A percentile compares a stretch with the other conserved stretches of the same genome.
These are phyloP conservation scores for Siderastrea radians DNA, from an alignment of 92 coral and sea anemone genomes.

Conservation along the genomic window DNA sequence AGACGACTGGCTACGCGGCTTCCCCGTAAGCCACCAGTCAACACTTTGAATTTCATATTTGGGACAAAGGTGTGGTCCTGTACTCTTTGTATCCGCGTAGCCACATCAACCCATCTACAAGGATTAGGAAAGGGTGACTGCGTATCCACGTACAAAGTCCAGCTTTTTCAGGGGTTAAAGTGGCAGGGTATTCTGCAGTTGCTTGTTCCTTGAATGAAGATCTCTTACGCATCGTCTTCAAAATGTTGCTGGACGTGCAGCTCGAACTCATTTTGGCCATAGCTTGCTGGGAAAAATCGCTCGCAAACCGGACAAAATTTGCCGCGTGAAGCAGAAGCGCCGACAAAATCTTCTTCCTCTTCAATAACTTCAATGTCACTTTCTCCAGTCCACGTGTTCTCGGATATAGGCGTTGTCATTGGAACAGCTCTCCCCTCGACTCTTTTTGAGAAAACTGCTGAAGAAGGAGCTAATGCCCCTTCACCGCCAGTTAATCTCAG, in stretches of 20 bases:
- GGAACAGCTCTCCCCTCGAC: neutral
- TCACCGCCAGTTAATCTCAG: neutral
- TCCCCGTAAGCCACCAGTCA: too few relatives aligned
- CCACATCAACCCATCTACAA: too few relatives aligned
- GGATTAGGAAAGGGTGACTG: too few relatives aligned
- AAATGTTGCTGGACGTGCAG: slow-evolving; percentile 74
- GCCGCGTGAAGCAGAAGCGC: slow-evolving; percentile 50
- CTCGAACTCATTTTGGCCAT: slow-evolving; percentile 65
- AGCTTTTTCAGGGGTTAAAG: neutral
- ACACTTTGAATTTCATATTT: too few relatives aligned
- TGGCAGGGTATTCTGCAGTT: neutral
- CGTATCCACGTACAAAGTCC: too few relatives aligned
- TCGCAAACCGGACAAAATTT: slow-evolving; percentile 81
- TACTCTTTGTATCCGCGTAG: too few relatives aligned
- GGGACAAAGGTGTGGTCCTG: too few relatives aligned
- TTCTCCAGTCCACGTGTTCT: slow-evolving; percentile 37
- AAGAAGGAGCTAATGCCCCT: neutral
- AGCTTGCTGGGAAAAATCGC: slow-evolving; percentile 28
- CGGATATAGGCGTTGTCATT: slow-evolving; percentile 14
- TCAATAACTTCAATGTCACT: slow-evolving; percentile 68
- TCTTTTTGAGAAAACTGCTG: neutral
- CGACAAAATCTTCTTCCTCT: slow-evolving; percentile 62
- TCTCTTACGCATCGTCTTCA: slow-evolving; percentile 23
- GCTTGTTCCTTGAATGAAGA: neutral
- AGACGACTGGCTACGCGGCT: too few relatives aligned